Conservation (phyloP, 1,140 invertebrate species). For the Atta colombica region DNA sequence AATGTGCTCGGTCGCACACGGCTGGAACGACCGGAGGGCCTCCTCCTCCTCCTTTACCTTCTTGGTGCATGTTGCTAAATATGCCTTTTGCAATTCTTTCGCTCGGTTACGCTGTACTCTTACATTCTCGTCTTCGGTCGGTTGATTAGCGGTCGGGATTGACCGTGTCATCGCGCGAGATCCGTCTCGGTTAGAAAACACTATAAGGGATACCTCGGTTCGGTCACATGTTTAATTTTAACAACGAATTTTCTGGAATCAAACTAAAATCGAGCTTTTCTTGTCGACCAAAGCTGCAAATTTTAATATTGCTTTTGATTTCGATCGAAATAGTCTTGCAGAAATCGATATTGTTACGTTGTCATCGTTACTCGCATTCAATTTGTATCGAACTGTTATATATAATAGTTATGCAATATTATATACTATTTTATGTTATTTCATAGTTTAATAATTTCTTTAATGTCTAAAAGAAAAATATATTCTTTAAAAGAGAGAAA, state of each 20-base stretch:
- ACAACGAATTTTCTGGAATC: neutral
- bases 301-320: neutral
- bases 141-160: slow-evolving; percentile 42
- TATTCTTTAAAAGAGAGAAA: neutral
- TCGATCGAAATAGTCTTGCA: neutral
- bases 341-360: neutral
- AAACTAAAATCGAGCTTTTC: neutral
- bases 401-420: neutral
- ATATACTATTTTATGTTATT: neutral
- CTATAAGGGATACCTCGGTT: neutral
- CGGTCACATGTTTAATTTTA: neutral
- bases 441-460: neutral
- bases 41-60: slow-evolving; percentile 8
- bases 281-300: neutral
- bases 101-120: slow-evolving; percentile 47
- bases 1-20: slow-evolving; percentile 76
- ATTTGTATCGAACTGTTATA: neutral
- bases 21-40: slow-evolving; percentile 68
- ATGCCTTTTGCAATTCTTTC: slow-evolving; percentile 65
- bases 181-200: neutral
- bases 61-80: slow-evolving; percentile 60
- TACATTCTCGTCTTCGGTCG: slow-evolving; percentile 66
- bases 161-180: slow-evolving; percentile 43
- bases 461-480: neutral
- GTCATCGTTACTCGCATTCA: neutral